Base-by-base conservation (phyloP, 1,140 invertebrate genomes). In the Acyrthosiphon pisum region DNA sequence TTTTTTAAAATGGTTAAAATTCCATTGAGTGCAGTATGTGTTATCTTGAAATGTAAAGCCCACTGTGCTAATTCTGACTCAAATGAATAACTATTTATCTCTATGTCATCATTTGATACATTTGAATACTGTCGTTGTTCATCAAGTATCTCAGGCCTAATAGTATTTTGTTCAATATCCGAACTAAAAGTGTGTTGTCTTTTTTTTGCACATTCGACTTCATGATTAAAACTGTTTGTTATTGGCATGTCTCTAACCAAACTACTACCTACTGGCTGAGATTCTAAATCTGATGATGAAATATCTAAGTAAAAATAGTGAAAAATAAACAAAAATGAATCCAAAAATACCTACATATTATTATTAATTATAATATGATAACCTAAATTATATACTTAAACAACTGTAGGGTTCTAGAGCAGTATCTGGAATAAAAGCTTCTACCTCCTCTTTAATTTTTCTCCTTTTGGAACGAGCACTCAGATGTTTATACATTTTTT, bases 381-480 rank as follows among this genome's bases (percentile, higher is more conserved):
- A 30, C 9, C 20, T 86, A 86, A 18, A 50, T 50, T 50, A 18
- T 50, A 50, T 50, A 50, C 84, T 48, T 86, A 30, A 86, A 86
- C 84, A 30, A 56, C 23, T 26, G 53, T 26, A 56, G 4, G 23
- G 84, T 86, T 46, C 26, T 46, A 11, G 26, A 86, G 7, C 44
- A 46, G 84, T 30, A 86, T 30, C 30, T 4, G 44, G 26, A 86
- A 46, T 30, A 86, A 46, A 30, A 86, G 41, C 26, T 18, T 86
- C 23, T 46, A 86, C 44, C 84, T 46, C 84, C 44, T 86, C 84
- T 86, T 30, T 48, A 86, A 84, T 84, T 84, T 84, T 84, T n/a
- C 83, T 84, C 44, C 37, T 84, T 26, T 84, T 84, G 6, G 83
- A 86, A 30, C 26, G 44, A 86, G 30, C 41, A 86, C 41, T 86